These are phyloP conservation scores for Teleopsis dalmanni DNA, from an alignment of 1,140 invertebrate species.

Conservation along the genomic window DNA sequence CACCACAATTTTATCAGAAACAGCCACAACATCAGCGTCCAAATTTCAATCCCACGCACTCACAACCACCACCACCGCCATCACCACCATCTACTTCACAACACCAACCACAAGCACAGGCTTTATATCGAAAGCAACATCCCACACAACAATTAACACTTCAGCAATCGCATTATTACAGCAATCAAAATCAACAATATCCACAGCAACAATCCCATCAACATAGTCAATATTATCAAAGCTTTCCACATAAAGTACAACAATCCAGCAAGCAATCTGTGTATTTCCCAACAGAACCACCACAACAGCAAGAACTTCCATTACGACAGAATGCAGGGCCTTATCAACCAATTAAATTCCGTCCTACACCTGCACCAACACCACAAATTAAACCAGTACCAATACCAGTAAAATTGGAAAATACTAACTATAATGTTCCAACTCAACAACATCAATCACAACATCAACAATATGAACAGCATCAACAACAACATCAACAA, in stretches of 20 bases:
- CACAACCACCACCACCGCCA: constrained; percentile 8
- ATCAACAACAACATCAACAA: constrained; percentile 1
- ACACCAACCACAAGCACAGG: constrained; percentile 24
- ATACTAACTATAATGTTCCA: constrained; percentile 21
- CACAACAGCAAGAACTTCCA: constrained; percentile 40
- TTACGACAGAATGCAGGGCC: constrained; percentile 27
- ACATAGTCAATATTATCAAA: constrained; percentile 16
- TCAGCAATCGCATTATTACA: constrained; percentile 45
- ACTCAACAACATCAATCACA: constrained; percentile 7
- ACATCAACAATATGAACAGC: constrained; percentile 11
- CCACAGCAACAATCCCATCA: constrained; percentile 23
- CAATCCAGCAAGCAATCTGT: constrained; percentile 48
- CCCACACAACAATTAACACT: not conserved
- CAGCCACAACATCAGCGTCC: constrained; percentile 18
- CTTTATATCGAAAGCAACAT: constrained; percentile 31
- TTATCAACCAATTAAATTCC: constrained; percentile 43
- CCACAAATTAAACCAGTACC: constrained; percentile 33
- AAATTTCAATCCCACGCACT: not conserved
- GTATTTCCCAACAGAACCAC: constrained; percentile 45
- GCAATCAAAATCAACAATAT: constrained; percentile 44
- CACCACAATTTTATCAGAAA: constrained; percentile 12
- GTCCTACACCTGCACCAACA: constrained; percentile 28
- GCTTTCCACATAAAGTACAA: constrained; percentile 29
- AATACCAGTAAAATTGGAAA: constrained; percentile 28
- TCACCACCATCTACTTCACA: constrained; percentile 22